These are phyloP conservation scores for Anticlea derivata DNA, from an alignment of 2,888 invertebrate species.

Conservation along the genomic window DNA sequence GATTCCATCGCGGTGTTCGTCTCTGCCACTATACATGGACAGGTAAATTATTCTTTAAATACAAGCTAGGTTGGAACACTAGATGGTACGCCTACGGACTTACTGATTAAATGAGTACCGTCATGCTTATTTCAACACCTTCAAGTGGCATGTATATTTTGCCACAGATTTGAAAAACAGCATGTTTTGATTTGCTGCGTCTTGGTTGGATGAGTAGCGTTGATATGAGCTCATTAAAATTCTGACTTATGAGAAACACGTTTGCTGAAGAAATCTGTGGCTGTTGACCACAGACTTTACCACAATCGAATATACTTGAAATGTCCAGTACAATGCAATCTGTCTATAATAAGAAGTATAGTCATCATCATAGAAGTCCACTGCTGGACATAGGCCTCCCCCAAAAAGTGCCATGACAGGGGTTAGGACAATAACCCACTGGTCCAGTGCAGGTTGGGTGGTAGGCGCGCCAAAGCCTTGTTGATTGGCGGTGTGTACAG, in stretches of 20 bases:
- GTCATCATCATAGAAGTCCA: too few relatives aligned
- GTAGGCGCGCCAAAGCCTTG: too few relatives aligned
- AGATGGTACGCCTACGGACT: conserved; percentile 1
- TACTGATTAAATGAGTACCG: conserved; percentile 6
- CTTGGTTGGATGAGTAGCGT: not conserved
- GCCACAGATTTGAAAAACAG: not conserved
- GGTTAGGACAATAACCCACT: too few relatives aligned
- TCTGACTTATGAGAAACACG: not conserved
- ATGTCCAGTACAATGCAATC: too few relatives aligned
- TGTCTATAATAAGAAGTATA: too few relatives aligned
- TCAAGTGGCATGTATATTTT: not conserved
- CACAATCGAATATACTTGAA: not conserved
- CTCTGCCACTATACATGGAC: conserved; percentile 92
- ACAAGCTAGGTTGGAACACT: not conserved
- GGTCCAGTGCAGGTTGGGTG: too few relatives aligned
- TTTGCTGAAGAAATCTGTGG: not conserved
- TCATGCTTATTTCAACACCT: not conserved
- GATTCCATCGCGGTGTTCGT: conserved; percentile 94
- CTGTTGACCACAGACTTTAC: not conserved
- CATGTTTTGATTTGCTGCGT: not conserved
- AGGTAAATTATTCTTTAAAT: conserved; percentile 66
- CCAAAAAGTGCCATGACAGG: too few relatives aligned
- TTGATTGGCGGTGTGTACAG: too few relatives aligned
- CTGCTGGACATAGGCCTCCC: too few relatives aligned
- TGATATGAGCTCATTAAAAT: not conserved